Evolutionary conservation across 2,888 invertebrate genomes (phyloP).

Genomic region (Electrophaes corylata): DNA sequence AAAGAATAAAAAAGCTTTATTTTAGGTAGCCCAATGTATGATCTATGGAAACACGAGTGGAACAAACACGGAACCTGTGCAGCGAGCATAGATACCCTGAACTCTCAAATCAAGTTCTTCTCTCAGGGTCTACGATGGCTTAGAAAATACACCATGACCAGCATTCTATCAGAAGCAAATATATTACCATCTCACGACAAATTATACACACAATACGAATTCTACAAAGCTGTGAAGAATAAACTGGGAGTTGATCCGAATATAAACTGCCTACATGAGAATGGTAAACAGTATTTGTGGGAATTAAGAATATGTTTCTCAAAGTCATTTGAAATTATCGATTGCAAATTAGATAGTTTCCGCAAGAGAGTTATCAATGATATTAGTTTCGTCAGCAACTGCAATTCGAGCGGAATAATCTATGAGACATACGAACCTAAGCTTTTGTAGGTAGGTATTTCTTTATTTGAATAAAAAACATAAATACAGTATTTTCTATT

Average conservation of each 20-base stretch:
- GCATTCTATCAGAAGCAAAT: conserved; percentile 79
- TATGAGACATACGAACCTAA: conserved; percentile 16
- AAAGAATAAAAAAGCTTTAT: neutral
- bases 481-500: too few relatives aligned
- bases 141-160: conserved; percentile 84
- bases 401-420: conserved; percentile 29
- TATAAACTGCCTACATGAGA: conserved; percentile 85
- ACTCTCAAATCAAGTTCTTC: conserved; percentile 88
- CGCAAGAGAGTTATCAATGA: neutral
- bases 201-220: conserved; percentile 36
- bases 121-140: conserved; percentile 85
- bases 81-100: conserved; percentile 76
- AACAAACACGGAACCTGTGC: conserved; percentile 92
- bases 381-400: conserved; percentile 33
- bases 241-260: conserved; percentile 83
- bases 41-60: conserved; percentile 93
- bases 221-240: conserved; percentile 68
- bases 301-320: conserved; percentile 90
- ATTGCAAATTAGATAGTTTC: conserved; percentile 75
- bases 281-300: conserved; percentile 83
- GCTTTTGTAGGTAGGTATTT: neutral
- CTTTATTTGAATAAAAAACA: too few relatives aligned
- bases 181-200: conserved; percentile 72
- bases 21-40: conserved; percentile 70
- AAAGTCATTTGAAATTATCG: conserved; percentile 84